Conservation (phyloP, 2,888 invertebrate genomes). For the Eumacrocentrus americanus region DNA sequence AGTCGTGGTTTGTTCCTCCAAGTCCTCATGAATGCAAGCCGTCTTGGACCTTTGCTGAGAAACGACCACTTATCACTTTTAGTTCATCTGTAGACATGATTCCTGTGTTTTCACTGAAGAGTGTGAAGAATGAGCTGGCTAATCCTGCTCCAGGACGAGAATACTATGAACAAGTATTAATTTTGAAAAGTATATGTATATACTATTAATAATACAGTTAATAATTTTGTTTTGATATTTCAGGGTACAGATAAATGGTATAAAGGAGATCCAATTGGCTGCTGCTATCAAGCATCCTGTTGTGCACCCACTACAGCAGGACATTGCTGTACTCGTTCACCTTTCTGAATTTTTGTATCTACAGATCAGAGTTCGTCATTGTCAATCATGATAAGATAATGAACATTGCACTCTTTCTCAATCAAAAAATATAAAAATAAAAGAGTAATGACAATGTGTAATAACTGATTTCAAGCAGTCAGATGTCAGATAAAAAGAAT, state of each 20-base stretch:
- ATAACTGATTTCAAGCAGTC: no score
- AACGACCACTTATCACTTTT: constrained; percentile 51
- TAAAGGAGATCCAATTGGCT: constrained; percentile 40
- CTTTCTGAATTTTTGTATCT: constrained; percentile 35
- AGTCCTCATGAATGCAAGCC: constrained; percentile 52
- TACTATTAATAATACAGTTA: background rate
- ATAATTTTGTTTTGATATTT: constrained; percentile 6
- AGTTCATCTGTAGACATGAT: constrained; percentile 41
- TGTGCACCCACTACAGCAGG: constrained; percentile 34
- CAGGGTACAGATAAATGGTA: constrained; percentile 48
- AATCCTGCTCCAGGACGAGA: constrained; percentile 45
- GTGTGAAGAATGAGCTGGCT: constrained; percentile 40
- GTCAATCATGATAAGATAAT: no score
- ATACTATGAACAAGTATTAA: constrained; percentile 5
- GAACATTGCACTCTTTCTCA: no score
- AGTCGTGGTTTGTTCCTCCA: constrained; percentile 47
- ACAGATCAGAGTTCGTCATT: no score
- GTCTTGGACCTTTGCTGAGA: constrained; percentile 46
- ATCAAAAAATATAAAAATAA: constrained; percentile 2
- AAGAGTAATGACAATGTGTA: background rate
- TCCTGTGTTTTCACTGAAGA: constrained; percentile 40
- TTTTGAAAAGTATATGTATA: no score
- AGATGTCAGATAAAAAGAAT: no score
- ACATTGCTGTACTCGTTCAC: constrained; percentile 24
- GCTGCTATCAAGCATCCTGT: constrained; percentile 45